Conservation (phyloP, 2,888 invertebrate genomes). For the Heteromyza rotundicornis region DNA sequence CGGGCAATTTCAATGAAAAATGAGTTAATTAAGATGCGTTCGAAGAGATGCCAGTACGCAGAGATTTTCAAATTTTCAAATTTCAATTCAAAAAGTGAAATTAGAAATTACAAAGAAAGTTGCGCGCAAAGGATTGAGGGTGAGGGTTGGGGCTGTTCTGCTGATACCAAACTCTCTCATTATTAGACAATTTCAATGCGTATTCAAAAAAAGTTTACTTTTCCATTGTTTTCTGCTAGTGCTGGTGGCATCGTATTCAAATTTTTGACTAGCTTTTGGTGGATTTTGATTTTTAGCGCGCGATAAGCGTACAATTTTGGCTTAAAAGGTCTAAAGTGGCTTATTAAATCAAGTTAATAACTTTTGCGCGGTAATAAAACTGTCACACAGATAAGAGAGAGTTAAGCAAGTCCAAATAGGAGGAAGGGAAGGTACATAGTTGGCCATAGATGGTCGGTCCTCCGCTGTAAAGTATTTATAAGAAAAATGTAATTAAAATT, state of each 20-base stretch:
- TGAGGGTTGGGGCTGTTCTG: too few species aligned
- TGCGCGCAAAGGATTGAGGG: too few species aligned
- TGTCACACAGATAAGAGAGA: constrained; percentile 60
- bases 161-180: too few species aligned
- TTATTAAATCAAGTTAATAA: constrained; percentile 61
- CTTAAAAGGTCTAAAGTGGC: constrained; percentile 23
- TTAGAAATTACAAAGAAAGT: too few species aligned
- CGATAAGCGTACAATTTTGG: constrained; percentile 11
- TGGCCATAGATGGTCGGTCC: not conserved
- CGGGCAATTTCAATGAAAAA: constrained; percentile 57
- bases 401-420: constrained; percentile 30
- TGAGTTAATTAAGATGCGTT: constrained; percentile 56
- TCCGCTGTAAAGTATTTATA: not conserved
- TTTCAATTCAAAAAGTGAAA: not conserved
- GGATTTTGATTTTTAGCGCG: constrained; percentile 18
- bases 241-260: too few species aligned
- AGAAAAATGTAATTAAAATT: constrained; percentile 30
- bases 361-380: constrained; percentile 57
- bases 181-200: not conserved
- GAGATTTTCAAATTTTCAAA: not conserved
- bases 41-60: too few species aligned
- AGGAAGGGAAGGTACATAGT: constrained; percentile 15
- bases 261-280: too few species aligned
- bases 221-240: not conserved
- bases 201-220: too few species aligned